Evolutionary conservation across 2,113 vertebrate genomes (phyloP), one percentile per base, ranked within the genome.

Genomic region (Pontoporia blainvillei): DNA sequence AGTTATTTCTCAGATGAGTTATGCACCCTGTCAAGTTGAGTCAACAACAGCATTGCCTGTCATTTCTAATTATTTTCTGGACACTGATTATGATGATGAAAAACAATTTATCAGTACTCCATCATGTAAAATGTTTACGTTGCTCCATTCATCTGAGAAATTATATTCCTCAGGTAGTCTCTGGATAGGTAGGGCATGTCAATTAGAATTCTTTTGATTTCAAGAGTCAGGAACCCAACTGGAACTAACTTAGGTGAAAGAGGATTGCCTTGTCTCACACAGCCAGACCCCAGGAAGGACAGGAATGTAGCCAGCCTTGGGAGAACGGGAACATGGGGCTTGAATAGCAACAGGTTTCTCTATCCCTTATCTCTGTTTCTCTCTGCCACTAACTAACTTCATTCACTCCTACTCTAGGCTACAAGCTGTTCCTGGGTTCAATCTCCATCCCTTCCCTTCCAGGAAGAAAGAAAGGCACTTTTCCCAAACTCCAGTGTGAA

Each of bases 51-150:
- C 27, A 12, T 64, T 23, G 44, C 79, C 91, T 88, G 79, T 90
- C 78, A 36, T 92, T 91, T 91, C 67, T 52, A 90, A 73, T 97
- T 95, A 93, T 34, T 86, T 69, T 90, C 71, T 59, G 82, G 86
- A 85, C 66, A 36, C 13, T 15, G 44, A 41, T 93, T 67, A 54
- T 75, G 31, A 41, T 52, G 84, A 73, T 29, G 17, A 57, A 78
- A 96, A 86, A 62, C 20, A 39, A 18, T 71, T 76, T 88, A 20
- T 61, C n/a, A 67, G 23, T 52, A 41, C 14, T 54, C 46, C 83
- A 2, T 41, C 61, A 49, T 17, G 18, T 64, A 61, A 88, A 88
- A 76, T 85, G 67, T 36, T 61, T 44, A 64, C 3, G 0, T 12
- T 52, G 8, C 23, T 90, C 49, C 6, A 41, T 95, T 94, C 67